Percentiles rank a stretch among this genome's conserved stretches.
Conservation (phyloP, 2,797 vertebrate genomes). For the Decapterus maruadsi region DNA sequence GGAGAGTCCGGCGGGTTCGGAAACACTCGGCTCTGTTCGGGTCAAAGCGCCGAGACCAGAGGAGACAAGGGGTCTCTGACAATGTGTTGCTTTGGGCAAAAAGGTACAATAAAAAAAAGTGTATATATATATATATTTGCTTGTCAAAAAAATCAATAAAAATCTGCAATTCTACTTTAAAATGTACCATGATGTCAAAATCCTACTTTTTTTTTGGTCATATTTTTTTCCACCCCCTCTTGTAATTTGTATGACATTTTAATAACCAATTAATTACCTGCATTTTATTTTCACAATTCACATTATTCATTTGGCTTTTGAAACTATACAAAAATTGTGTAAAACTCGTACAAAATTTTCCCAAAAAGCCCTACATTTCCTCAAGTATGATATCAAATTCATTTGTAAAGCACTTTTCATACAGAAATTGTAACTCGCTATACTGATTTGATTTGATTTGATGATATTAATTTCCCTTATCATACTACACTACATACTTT, state of each 20-base stretch:
- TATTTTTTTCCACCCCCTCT: neutral
- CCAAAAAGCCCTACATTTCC: too few relatives aligned
- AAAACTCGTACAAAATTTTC: too few relatives aligned
- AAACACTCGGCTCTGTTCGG: constrained; percentile 62
- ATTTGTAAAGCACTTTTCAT: too few relatives aligned
- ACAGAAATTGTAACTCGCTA: too few relatives aligned
- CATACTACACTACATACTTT: neutral
- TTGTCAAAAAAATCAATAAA: neutral
- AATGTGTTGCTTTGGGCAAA: constrained; percentile 30
- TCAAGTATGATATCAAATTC: too few relatives aligned
- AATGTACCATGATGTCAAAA: neutral
- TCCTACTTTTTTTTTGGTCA: too few relatives aligned
- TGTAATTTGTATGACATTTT: too few relatives aligned
- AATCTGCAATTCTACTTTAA: neutral
- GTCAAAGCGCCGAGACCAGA: constrained; percentile 5
- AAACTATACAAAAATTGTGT: too few relatives aligned
- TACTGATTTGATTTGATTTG: too few relatives aligned
- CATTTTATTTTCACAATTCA: neutral
- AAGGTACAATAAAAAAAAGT: too few relatives aligned
- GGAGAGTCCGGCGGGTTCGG: constrained; percentile 59
- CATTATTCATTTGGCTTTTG: neutral
- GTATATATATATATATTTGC: too few relatives aligned
- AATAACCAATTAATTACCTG: neutral
- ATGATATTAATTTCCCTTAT: too few relatives aligned
- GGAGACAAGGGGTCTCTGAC: constrained; percentile 6